These are phyloP conservation scores for Temnothorax rugatulus DNA, from an alignment of 2,888 invertebrate genomes.

Conservation along the genomic window DNA sequence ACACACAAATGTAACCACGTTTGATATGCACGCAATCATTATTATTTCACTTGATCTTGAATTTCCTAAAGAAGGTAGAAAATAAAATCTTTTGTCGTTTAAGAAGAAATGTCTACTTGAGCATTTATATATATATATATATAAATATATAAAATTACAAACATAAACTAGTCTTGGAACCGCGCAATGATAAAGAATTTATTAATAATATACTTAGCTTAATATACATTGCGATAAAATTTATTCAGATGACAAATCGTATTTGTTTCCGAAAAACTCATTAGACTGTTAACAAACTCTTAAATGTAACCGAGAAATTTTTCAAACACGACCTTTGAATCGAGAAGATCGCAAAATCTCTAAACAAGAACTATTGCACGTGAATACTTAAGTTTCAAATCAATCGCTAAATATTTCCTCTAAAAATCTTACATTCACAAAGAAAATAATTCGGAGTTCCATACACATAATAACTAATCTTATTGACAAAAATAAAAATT, in stretches of 20 bases:
- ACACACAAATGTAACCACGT: neutral
- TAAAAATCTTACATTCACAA: neutral
- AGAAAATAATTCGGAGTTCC: neutral
- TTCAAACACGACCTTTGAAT: neutral
- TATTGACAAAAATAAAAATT: conserved; percentile 53
- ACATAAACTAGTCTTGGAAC: conserved; percentile 6
- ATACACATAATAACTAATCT: conserved; percentile 19
- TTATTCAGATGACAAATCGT: neutral
- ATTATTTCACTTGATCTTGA: neutral
- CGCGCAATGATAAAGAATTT: neutral
- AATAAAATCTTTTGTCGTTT: conserved; percentile 5
- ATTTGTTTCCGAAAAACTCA: neutral
- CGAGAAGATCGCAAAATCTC: neutral
- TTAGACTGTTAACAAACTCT: conserved; percentile 7
- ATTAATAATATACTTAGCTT: neutral
- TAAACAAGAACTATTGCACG: neutral
- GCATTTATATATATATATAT: neutral
- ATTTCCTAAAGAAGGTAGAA: neutral
- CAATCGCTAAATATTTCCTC: neutral
- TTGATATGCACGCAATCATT: conserved; percentile 12
- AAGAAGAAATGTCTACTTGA: conserved; percentile 2
- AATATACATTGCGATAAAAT: neutral
- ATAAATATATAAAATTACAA: too few species aligned
- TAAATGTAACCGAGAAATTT: neutral
- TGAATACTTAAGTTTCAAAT: neutral